Percentiles rank a stretch among this genome's conserved stretches.
These are phyloP conservation scores for Leptocoma aspasia DNA, from an alignment of 2,113 vertebrate species.

Conservation along the genomic window DNA sequence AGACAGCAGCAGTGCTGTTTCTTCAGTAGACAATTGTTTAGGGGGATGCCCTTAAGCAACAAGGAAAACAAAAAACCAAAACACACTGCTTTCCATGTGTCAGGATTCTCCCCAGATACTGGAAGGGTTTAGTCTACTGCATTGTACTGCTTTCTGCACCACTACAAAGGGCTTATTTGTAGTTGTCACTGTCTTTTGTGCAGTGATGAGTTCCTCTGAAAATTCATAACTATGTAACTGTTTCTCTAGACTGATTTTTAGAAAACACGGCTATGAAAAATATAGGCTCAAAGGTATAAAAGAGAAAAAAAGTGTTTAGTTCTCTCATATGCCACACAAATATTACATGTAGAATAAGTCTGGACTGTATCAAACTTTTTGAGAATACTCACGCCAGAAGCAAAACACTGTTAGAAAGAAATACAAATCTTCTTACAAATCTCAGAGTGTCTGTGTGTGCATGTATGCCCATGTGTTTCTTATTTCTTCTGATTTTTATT, in stretches of 20 bases:
- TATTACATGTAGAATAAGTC: neutral
- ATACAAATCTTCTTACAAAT: neutral
- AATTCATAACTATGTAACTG: neutral
- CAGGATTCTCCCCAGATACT: neutral
- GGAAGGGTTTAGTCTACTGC: neutral
- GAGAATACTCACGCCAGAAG: neutral
- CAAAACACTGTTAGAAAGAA: neutral
- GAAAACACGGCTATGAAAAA: neutral
- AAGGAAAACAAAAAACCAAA: rapidly evolving
- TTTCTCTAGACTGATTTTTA: neutral
- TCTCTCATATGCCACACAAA: neutral
- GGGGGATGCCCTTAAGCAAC: neutral
- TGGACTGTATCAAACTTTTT: neutral
- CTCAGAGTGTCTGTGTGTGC: neutral
- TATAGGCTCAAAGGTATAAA: neutral
- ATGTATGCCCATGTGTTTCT: neutral
- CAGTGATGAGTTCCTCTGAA: neutral
- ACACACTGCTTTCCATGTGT: neutral
- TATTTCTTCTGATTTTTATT: neutral
- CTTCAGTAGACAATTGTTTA: neutral
- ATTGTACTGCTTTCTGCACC: neutral
- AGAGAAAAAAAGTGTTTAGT: neutral
- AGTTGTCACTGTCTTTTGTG: neutral
- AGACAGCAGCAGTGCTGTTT: neutral
- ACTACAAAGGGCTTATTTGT: neutral